Conservation (phyloP, 1,140 invertebrate species). For the Bombus breviceps region DNA sequence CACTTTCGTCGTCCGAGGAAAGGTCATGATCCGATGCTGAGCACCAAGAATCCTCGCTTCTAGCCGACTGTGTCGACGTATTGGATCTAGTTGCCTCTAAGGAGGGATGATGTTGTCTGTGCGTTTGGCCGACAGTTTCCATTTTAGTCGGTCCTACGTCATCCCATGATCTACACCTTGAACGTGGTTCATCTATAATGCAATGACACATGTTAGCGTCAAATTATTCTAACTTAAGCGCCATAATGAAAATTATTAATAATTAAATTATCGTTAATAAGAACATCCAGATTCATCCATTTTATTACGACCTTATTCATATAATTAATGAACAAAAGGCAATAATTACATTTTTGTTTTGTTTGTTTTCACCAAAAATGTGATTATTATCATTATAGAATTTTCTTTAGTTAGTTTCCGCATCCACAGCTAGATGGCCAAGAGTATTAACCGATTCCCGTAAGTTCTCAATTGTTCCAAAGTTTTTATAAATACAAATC, state of each 20-base stretch:
- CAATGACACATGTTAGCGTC: not conserved
- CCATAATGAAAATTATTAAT: not conserved
- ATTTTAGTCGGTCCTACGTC: conserved; percentile 82
- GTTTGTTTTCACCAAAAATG: not conserved
- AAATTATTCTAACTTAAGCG: not conserved
- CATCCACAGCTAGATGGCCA: not conserved
- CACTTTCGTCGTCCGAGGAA: conserved; percentile 86
- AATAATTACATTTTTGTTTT: not conserved
- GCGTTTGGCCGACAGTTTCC: conserved; percentile 75
- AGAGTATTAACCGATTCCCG: not conserved
- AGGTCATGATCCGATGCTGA: conserved; percentile 85
- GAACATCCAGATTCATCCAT: not conserved
- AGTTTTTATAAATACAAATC: not conserved
- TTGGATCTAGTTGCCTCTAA: conserved; percentile 79
- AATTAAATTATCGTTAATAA: not conserved
- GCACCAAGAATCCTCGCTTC: conserved; percentile 85
- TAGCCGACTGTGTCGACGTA: conserved; percentile 80
- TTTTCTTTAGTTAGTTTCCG: not conserved
- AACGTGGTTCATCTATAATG: conserved; percentile 84
- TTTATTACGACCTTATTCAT: not conserved
- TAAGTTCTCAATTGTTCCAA: not conserved
- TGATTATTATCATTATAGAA: not conserved
- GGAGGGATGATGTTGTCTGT: conserved; percentile 72
- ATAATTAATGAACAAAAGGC: not conserved
- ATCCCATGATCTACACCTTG: conserved; percentile 84